Evolutionary conservation across 2,113 vertebrate species (phyloP).

Genomic region (Desmodus rotundus): DNA sequence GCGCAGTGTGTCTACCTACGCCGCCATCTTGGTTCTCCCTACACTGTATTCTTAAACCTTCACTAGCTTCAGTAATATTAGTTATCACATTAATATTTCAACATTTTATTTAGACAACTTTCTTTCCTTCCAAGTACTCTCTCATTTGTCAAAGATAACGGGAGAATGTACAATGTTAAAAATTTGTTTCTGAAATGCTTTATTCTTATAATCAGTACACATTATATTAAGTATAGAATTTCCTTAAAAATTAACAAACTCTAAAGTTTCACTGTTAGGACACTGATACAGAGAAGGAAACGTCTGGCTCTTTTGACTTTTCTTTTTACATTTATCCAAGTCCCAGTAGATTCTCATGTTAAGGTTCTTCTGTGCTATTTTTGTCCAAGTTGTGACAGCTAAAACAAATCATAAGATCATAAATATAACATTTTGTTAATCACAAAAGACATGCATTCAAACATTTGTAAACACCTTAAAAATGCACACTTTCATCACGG

Average conservation of each 20-base stretch:
- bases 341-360: constrained; percentile 44
- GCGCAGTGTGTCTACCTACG: too few species aligned
- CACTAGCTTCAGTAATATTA: not conserved
- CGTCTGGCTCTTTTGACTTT: constrained; percentile 62
- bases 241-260: constrained; percentile 81
- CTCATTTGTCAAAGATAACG: constrained; percentile 40
- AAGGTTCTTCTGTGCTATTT: constrained; percentile 82
- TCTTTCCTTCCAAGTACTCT: not conserved
- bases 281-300: constrained; percentile 61
- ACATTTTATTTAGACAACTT: not conserved
- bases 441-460: not conserved
- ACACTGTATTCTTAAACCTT: not conserved
- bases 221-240: constrained; percentile 78
- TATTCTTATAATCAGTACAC: constrained; percentile 80
- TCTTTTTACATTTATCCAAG: constrained; percentile 64
- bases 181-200: constrained; percentile 80
- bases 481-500: not conserved
- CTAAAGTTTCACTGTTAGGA: constrained; percentile 71
- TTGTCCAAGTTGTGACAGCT: constrained; percentile 95
- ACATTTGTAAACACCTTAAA: not conserved
- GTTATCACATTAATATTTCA: not conserved
- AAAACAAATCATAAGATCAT: constrained; percentile 58
- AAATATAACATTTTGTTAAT: not conserved
- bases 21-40: too few species aligned
- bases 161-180: constrained; percentile 53